Base-by-base conservation (phyloP, 2,888 invertebrate genomes). In the Altica lythri region DNA sequence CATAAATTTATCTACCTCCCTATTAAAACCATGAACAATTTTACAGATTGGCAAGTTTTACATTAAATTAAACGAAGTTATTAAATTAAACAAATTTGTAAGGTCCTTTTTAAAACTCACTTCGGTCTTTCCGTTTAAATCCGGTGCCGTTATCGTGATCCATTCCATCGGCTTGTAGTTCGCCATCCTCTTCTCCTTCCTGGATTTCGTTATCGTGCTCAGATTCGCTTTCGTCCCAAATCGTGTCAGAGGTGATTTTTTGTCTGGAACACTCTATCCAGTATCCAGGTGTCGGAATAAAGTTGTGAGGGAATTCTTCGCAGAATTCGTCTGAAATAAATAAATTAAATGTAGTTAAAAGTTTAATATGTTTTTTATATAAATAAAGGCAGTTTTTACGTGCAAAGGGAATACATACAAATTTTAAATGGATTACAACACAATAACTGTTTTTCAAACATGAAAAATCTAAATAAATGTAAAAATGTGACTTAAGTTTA, bases 251-350 rank as follows among this genome's bases (percentile, higher is more conserved):
- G 49, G 87, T 82, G 67, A 91, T 90, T 77, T 92, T 92, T 78
- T 92, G 92, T 2, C 93, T 82, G n/a, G 93, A 93, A 75, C 95
- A 95, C 77, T 95, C 95, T 74, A 95, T 89, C 95, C 95, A 95
- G 79, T 95, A 95, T 50, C 94, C 95, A 0, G 94, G 92, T 0
- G 92, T 93, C 1, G 92, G 90, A 68, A 91, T 88, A 72, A 95
- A 83, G 75, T 86, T 92, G 79, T 95, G 95, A 0, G 94, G 94
- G 77, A 89, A 94, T 74, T 93, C 92, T 72, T 91, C 90, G 77
- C 95, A 95, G 76, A 93, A 91, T 78, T 93, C 93, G 81, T 94
- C 93, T 93, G 82, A n/a, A n/a, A n/a, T n/a, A n/a, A n/a, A n/a
- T n/a, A n/a, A n/a, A n/a, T 43, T 17, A 17, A 29, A 32, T 10